Percentiles rank a stretch among this genome's conserved stretches.
These are phyloP conservation scores for Sander vitreus DNA, from an alignment of 2,113 vertebrate species.

Conservation along the genomic window DNA sequence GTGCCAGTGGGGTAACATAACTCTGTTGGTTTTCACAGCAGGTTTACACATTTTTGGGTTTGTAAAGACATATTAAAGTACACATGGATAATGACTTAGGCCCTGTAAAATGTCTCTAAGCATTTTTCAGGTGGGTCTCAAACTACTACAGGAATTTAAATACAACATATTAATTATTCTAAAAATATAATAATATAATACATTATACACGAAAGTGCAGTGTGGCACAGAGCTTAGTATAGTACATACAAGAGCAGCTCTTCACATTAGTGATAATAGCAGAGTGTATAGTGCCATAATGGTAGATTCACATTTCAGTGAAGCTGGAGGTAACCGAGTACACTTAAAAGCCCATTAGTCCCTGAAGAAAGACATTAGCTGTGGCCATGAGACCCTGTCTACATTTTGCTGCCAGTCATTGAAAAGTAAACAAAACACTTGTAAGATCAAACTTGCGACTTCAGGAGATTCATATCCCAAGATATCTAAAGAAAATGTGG, in stretches of 20 bases:
- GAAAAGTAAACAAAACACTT: slow-evolving; percentile 62
- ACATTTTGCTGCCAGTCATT: slow-evolving; percentile 24
- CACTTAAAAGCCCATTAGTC: slow-evolving; percentile 78
- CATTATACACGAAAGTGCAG: slow-evolving; percentile 44
- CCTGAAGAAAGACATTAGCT: slow-evolving; percentile 67
- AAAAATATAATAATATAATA: slow-evolving; percentile 35
- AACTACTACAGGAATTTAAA: slow-evolving; percentile 18
- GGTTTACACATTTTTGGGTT: not conserved
- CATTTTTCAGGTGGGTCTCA: slow-evolving; percentile 16
- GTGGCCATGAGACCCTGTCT: slow-evolving; percentile 45
- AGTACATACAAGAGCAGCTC: slow-evolving; percentile 37
- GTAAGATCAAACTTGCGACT: slow-evolving; percentile 16
- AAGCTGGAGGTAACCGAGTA: slow-evolving; percentile 68
- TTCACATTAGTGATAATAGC: slow-evolving; percentile 59
- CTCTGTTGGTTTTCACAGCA: slow-evolving; percentile 22
- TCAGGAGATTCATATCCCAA: not conserved
- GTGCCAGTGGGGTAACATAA: slow-evolving; percentile 28
- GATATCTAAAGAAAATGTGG: not conserved
- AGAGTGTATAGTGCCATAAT: slow-evolving; percentile 49
- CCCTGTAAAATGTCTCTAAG: not conserved
- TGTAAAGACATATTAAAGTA: slow-evolving; percentile 17
- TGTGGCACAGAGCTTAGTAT: slow-evolving; percentile 26
- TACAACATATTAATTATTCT: slow-evolving; percentile 31
- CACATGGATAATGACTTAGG: slow-evolving; percentile 6
- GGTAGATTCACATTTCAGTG: slow-evolving; percentile 69